phyloP scores from a whole-genome alignment of 2,888 invertebrate genomes.

The Psylliodes chrysocephalus region DNA sequence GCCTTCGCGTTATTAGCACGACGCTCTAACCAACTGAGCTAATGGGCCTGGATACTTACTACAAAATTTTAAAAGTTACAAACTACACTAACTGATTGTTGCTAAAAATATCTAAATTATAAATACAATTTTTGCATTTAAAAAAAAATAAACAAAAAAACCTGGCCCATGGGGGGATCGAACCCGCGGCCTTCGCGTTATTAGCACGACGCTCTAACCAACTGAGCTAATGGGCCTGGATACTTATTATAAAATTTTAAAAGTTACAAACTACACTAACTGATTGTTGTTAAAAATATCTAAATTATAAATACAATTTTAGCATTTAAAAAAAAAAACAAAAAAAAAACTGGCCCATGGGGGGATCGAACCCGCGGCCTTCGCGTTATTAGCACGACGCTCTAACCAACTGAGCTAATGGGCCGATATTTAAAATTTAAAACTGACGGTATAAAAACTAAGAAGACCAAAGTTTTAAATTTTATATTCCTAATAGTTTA shows the following conservation, averaged over 20 bases:
- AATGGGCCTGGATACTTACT: constrained; percentile 67
- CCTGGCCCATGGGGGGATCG: constrained; percentile 78
- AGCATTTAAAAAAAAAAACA: too few relatives aligned
- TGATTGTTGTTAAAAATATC: constrained; percentile 69
- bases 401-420: constrained; percentile 82
- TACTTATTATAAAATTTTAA: too few relatives aligned
- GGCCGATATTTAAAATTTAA: too few relatives aligned
- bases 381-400: constrained; percentile 82
- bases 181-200: constrained; percentile 81
- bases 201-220: constrained; percentile 82
- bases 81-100: too few relatives aligned
- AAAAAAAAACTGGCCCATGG: too few relatives aligned
- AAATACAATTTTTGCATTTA: too few relatives aligned
- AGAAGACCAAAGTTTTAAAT: too few relatives aligned
- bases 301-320: too few relatives aligned
- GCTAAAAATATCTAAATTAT: too few relatives aligned
- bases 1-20: constrained; percentile 82
- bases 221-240: constrained; percentile 77
- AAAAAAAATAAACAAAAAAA: constrained; percentile 43
- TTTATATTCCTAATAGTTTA: too few relatives aligned
- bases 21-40: constrained; percentile 82
- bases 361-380: constrained; percentile 81
- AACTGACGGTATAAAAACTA: too few relatives aligned
- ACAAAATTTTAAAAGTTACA: not conserved
- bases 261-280: constrained; percentile 16